Evolutionary conservation across 2,113 vertebrate species (phyloP).

Genomic region (Nesoenas mayeri): DNA sequence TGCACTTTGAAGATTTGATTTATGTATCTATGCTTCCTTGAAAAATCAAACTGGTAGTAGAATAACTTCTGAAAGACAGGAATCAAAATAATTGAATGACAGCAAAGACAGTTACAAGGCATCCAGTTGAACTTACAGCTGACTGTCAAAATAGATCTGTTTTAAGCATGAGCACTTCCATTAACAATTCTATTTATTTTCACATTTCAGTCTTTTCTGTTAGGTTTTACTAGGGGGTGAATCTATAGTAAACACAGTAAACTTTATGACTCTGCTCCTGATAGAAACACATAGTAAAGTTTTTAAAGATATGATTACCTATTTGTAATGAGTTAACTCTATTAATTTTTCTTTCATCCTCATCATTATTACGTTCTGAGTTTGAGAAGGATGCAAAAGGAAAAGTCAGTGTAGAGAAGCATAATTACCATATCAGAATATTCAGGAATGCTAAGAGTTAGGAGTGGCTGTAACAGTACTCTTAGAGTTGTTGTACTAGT

Average conservation of each 20-base stretch:
- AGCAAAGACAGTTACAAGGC: neutral
- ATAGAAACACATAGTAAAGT: neutral
- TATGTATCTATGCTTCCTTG: neutral
- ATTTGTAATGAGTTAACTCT: neutral
- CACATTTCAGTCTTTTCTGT: neutral
- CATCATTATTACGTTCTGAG: neutral
- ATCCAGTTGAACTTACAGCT: neutral
- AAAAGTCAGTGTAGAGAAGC: neutral
- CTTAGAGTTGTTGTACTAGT: neutral
- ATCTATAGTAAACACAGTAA: neutral
- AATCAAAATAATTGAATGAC: neutral
- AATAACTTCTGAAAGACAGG: neutral
- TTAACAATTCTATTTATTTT: neutral
- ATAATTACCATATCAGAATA: neutral
- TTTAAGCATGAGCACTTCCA: neutral
- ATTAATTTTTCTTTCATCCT: neutral
- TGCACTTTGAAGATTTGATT: neutral
- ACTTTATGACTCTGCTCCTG: neutral
- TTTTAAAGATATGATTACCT: neutral
- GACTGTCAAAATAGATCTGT: neutral
- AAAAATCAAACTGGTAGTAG: neutral
- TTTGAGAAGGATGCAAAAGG: neutral
- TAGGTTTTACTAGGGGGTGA: neutral
- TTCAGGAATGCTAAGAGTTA: neutral
- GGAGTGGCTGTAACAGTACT: neutral